Base-by-base conservation (phyloP, 2,797 vertebrate genomes). In the Danio jaintianensis region DNA sequence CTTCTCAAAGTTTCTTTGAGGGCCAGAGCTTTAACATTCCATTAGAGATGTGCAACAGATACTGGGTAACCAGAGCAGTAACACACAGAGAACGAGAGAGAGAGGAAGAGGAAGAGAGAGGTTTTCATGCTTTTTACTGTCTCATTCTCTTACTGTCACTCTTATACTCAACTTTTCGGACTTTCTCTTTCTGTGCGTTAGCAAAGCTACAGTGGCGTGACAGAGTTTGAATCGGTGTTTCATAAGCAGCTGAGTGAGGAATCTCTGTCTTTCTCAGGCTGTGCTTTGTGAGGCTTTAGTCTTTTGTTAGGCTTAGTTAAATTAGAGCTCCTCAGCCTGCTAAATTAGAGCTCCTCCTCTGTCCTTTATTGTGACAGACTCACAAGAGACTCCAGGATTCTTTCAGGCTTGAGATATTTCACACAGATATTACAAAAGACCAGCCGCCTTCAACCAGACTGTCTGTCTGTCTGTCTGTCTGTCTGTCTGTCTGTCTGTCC, bases 1-100 rank as follows among this genome's bases (percentile, higher is more conserved):
- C 62, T 84, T 75, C 7, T 81, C 45, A 81, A 52, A 82, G 15
- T 74, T 74, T 82, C 75, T 68, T 82, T 83, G 80, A 83, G 47
- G 79, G 71, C 72, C 67, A 16, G 55, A 78, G 78, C 38, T 82
- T 76, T 61, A 7, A 53, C 71, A 80, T 84, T 81, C 43, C 71
- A 85, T 61, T 43, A 73, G 43, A 78, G 64, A 76, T 15, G 36
- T 79, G 7, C 36, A 79, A 81, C 62, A 42, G 40, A 83, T 69
- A 74, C 64, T 15, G 43, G 45, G 59, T 78, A 55, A 80, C 48
- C 22, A 20, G 38, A 82, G 58, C 59, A 64, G 20, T 9, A 62
- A 61, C 29, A 61, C 56, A 78, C 43, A 58, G 6, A 74, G 7
- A 58, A 29, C 55, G 56, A 53, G 12, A 53, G 18, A 29, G 29